A percentile compares a stretch with the other conserved stretches of the same genome.
phyloP scores from a whole-genome alignment of 2,113 vertebrate genomes.

The Okapia johnstoni region DNA sequence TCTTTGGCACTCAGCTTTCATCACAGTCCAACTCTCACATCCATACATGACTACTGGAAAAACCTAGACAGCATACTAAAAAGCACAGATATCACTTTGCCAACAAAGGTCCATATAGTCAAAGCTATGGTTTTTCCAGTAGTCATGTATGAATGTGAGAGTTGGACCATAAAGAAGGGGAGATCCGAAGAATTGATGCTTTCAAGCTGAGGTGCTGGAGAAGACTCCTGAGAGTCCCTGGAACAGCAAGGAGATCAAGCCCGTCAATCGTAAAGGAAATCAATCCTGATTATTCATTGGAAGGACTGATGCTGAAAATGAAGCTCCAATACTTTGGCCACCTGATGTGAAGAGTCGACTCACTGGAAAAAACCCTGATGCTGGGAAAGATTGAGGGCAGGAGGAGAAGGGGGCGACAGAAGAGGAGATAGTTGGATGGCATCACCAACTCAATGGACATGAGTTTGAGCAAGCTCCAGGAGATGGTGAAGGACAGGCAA shows the following conservation, averaged over 20 bases:
- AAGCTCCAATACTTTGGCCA: background rate
- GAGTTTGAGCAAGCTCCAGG: background rate
- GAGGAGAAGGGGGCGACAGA: background rate
- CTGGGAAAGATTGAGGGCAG: background rate
- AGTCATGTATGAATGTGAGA: background rate
- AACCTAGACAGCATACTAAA: background rate
- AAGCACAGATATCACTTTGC: background rate
- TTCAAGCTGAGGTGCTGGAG: background rate
- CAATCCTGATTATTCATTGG: background rate
- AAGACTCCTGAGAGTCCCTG: background rate
- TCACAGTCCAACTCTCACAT: background rate
- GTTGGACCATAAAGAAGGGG: background rate
- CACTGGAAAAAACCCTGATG: rapidly evolving
- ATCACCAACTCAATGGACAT: background rate
- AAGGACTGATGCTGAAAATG: background rate
- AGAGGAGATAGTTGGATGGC: background rate
- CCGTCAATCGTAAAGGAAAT: background rate
- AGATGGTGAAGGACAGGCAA: background rate
- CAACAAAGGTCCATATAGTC: background rate
- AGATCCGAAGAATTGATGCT: background rate
- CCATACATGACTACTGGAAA: background rate
- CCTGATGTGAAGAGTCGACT: background rate
- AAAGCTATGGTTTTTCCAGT: background rate
- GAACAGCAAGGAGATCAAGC: background rate
- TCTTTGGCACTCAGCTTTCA: background rate